These are phyloP conservation scores for Pipistrellus pygmaeus DNA, from an alignment of 2,797 vertebrate genomes.

Conservation along the genomic window DNA sequence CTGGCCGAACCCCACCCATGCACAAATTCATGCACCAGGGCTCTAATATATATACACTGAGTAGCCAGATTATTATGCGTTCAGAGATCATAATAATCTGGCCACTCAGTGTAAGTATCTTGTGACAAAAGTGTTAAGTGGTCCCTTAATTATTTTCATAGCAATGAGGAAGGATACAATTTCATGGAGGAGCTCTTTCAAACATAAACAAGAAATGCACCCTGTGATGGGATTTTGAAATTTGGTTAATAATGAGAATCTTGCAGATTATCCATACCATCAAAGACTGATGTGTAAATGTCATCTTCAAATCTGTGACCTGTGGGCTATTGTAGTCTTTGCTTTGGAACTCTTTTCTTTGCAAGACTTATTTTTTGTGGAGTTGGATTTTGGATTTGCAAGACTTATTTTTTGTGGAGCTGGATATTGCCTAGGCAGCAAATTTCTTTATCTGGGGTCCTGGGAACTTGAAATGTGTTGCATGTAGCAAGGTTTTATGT, in stretches of 20 bases:
- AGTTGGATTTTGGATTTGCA: constrained; percentile 49
- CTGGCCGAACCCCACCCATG: too few relatives aligned
- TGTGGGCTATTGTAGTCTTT: constrained; percentile 3
- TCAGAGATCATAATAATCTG: too few relatives aligned
- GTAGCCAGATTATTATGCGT: too few relatives aligned
- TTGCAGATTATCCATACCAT: constrained; percentile 50
- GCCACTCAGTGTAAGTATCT: neutral
- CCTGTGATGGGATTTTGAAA: constrained; percentile 68
- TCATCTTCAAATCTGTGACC: constrained; percentile 42
- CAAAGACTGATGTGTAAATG: constrained; percentile 31
- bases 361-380: constrained; percentile 39
- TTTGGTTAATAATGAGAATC: constrained; percentile 39
- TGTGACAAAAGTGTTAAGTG: constrained; percentile 81
- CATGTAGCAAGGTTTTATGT: constrained; percentile 53
- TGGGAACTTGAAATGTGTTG: constrained; percentile 57
- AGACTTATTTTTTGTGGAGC: constrained; percentile 45
- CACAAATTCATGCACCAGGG: too few relatives aligned
- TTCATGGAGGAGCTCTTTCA: constrained; percentile 77
- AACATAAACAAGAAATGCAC: constrained; percentile 60
- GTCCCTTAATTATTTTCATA: constrained; percentile 85
- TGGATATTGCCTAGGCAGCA: constrained; percentile 51
- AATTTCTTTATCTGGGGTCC: constrained; percentile 40
- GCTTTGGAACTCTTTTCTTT: constrained; percentile 6
- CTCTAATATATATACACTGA: too few relatives aligned
- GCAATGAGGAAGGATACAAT: constrained; percentile 75